Evolutionary conservation across 1,140 invertebrate species (phyloP).

Genomic region (Harpegnathos saltator): DNA sequence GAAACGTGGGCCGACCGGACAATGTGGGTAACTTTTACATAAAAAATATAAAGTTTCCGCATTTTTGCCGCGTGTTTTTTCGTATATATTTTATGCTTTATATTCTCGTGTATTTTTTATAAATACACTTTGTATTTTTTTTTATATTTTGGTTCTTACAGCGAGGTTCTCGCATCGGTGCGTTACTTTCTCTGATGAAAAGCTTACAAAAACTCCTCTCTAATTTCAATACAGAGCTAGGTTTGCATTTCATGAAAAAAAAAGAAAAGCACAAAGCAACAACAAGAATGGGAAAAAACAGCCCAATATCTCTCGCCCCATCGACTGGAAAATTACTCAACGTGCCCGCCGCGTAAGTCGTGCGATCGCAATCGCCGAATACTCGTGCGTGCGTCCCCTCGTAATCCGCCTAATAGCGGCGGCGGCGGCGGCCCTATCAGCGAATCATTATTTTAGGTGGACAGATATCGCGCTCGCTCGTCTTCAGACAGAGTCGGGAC

Average conservation of each 20-base stretch:
- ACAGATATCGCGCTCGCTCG: constrained; percentile 34
- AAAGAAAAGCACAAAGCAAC: too few relatives aligned
- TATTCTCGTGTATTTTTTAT: not conserved
- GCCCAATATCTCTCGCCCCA: not conserved
- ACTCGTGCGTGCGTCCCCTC: constrained; percentile 18
- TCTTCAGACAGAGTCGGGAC: not conserved
- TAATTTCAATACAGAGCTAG: not conserved
- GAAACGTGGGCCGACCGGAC: not conserved
- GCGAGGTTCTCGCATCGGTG: not conserved
- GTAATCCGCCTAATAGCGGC: constrained; percentile 43
- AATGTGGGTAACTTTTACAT: constrained; percentile 16
- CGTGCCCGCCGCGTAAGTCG: not conserved
- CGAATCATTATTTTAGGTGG: constrained; percentile 53
- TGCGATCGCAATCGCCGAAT: constrained; percentile 25
- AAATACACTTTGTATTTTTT: not conserved
- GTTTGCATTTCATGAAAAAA: not conserved
- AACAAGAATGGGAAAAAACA: not conserved
- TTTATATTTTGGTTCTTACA: constrained; percentile 4
- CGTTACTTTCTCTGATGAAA: not conserved
- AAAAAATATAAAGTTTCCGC: not conserved
- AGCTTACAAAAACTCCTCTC: not conserved
- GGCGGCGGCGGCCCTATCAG: constrained; percentile 26
- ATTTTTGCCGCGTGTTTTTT: too few relatives aligned
- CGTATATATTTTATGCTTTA: not conserved
- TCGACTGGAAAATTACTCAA: constrained; percentile 26